Evolutionary conservation across 1,140 invertebrate species (phyloP).

Genomic region (Euwallacea fornicatus): DNA sequence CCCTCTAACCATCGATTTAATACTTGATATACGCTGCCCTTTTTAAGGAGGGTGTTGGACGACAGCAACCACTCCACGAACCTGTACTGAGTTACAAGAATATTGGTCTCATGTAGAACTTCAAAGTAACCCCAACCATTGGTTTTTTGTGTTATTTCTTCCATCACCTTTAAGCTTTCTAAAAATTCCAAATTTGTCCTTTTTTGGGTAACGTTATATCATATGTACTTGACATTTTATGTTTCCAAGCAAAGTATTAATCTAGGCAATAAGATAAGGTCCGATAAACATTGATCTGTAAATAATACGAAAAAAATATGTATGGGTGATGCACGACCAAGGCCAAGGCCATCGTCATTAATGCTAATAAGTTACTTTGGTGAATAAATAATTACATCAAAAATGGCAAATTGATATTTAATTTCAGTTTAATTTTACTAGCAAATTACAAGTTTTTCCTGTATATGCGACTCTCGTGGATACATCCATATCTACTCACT

Average conservation of each 20-base stretch:
- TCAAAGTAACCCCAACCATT: constrained; percentile 8
- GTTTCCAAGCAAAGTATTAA: background rate
- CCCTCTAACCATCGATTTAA: constrained; percentile 75
- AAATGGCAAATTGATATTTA: too few species aligned
- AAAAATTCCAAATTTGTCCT: constrained; percentile 13
- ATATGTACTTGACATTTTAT: background rate
- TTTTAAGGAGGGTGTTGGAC: constrained; percentile 72
- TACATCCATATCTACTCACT: constrained; percentile 8
- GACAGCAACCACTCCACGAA: constrained; percentile 61
- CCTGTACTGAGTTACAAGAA: constrained; percentile 40
- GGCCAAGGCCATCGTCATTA: too few species aligned
- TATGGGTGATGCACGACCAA: too few species aligned
- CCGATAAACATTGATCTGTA: too few species aligned
- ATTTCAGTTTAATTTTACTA: background rate
- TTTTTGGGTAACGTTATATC: background rate
- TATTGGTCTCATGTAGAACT: constrained; percentile 1
- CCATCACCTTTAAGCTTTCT: constrained; percentile 35
- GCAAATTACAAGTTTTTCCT: background rate
- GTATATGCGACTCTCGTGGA: background rate
- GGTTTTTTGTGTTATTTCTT: constrained; percentile 32
- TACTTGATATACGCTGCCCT: constrained; percentile 71
- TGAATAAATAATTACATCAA: too few species aligned
- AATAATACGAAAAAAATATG: too few species aligned
- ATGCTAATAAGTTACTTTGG: too few species aligned
- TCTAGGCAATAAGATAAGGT: background rate